Conservation (phyloP, 2,888 invertebrate species). For the Lucinisca nassula region DNA sequence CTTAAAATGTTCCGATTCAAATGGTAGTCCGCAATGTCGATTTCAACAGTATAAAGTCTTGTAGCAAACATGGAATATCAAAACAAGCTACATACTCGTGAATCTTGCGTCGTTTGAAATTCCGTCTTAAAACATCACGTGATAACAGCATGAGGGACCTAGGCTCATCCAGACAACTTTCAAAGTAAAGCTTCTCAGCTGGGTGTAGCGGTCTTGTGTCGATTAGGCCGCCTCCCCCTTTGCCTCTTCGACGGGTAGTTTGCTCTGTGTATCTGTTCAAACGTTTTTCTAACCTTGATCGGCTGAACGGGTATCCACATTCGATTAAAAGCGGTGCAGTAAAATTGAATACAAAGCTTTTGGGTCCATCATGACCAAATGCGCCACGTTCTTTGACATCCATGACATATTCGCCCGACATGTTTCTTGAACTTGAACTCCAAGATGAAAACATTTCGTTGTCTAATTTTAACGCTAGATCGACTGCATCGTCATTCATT, state of each 20-base stretch:
- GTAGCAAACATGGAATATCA: neutral
- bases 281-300: neutral
- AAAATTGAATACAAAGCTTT: neutral
- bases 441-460: neutral
- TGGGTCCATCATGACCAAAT: neutral
- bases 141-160: neutral
- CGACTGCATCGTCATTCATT: neutral
- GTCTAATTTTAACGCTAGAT: neutral
- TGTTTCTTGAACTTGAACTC: neutral
- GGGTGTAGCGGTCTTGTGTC: too few relatives aligned
- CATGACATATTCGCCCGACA: neutral
- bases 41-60: neutral
- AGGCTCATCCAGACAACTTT: neutral
- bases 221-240: neutral
- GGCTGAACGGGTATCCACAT: neutral
- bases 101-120: neutral
- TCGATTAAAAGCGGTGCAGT: neutral
- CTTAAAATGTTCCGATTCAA: too few relatives aligned
- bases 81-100: neutral
- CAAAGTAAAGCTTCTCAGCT: neutral
- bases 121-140: neutral
- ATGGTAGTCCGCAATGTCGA: neutral
- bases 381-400: neutral
- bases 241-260: neutral
- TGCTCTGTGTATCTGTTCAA: neutral